Percentiles rank a stretch among this genome's conserved stretches.
Evolutionary conservation across 2,113 vertebrate species (phyloP).

Genomic region (Centrocercus urophasianus): DNA sequence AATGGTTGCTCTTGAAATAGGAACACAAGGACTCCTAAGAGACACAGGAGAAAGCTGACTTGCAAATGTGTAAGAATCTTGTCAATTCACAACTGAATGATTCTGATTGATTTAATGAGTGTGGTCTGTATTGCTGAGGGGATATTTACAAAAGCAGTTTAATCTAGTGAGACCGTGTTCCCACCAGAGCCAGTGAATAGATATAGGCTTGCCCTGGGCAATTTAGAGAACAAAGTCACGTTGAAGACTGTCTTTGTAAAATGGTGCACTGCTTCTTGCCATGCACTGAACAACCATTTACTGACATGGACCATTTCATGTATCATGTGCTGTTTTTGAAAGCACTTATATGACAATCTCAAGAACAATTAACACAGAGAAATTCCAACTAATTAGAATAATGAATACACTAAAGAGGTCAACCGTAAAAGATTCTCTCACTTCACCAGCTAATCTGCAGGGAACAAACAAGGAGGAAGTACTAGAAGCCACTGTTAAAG

Average conservation of each 20-base stretch:
- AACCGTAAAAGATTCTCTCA: neutral
- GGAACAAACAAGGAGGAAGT: neutral
- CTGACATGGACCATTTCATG: constrained; percentile 17
- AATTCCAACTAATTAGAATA: neutral
- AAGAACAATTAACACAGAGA: constrained; percentile 8
- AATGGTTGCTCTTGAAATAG: neutral
- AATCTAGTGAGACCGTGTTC: constrained; percentile 29
- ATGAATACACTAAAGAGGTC: neutral
- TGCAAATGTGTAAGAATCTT: constrained; percentile 9
- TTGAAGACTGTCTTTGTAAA: constrained; percentile 17
- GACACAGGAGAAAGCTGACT: neutral
- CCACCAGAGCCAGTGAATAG: constrained; percentile 33
- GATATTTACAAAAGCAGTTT: constrained; percentile 30
- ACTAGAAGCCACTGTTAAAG: neutral
- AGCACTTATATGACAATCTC: neutral
- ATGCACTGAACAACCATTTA: neutral
- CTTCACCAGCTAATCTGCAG: neutral
- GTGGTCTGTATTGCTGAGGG: neutral
- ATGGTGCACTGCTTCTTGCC: neutral
- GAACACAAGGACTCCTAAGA: neutral
- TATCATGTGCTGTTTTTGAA: neutral
- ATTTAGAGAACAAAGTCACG: neutral
- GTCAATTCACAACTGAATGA: neutral
- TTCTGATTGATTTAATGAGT: constrained; percentile 15
- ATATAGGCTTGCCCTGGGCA: constrained; percentile 14